Percentiles rank a stretch among this genome's conserved stretches.
Evolutionary conservation across 2,888 invertebrate species (phyloP).

Genomic region (Sycophila texana): DNA sequence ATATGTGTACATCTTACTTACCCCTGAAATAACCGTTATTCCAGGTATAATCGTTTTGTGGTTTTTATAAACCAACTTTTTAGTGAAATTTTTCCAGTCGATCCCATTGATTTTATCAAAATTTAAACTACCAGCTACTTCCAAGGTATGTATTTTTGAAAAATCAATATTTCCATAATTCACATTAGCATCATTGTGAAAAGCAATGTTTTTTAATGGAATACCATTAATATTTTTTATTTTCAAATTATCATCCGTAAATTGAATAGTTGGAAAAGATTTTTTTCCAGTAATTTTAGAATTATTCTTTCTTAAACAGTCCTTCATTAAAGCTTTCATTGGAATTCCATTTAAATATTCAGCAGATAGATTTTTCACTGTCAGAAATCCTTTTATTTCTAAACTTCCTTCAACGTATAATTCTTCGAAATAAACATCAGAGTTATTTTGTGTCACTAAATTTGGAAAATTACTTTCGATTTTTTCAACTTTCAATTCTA

Average conservation of each 20-base stretch:
- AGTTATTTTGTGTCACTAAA: background rate
- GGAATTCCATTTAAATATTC: conserved; percentile 67
- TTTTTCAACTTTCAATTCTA: conserved; percentile 1
- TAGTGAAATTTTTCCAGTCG: conserved; percentile 74
- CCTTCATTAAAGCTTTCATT: conserved; percentile 63
- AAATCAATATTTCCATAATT: conserved; percentile 62
- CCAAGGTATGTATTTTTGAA: conserved; percentile 59
- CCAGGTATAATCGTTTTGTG: conserved; percentile 71
- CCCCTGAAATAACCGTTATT: conserved; percentile 76
- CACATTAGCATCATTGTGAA: conserved; percentile 64
- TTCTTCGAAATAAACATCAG: conserved; percentile 25
- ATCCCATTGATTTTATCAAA: conserved; percentile 76
- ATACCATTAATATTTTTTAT: conserved; percentile 68
- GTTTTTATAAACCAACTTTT: conserved; percentile 76
- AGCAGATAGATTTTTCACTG: conserved; percentile 64
- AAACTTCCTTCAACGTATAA: conserved; percentile 69
- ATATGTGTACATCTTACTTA: conserved; percentile 65
- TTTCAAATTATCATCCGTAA: conserved; percentile 61
- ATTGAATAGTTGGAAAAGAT: conserved; percentile 61
- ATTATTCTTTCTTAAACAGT: conserved; percentile 63
- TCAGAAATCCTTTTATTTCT: conserved; percentile 65
- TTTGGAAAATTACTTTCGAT: conserved; percentile 24
- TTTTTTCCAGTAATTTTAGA: conserved; percentile 59
- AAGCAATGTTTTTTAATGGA: conserved; percentile 64
- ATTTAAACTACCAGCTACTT: conserved; percentile 61